Evolutionary conservation across 1,140 invertebrate genomes (phyloP), one percentile per base, ranked within the genome.

Genomic region (Nephotettix cincticeps): DNA sequence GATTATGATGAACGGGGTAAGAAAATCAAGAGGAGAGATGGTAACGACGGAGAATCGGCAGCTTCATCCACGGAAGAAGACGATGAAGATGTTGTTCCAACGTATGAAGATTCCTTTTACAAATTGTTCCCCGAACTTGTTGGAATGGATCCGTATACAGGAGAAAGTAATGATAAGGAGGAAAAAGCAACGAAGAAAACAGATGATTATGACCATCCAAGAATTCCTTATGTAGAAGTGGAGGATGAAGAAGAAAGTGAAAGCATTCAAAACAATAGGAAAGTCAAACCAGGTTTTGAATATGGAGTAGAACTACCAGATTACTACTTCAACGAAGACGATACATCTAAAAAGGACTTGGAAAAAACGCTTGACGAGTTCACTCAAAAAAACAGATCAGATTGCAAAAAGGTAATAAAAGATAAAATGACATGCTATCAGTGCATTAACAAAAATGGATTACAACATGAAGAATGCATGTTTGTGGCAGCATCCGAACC

Each of bases 371-470:
- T 91, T 71, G 86, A 86, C 23, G 89, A 90, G 74, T 90, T 91
- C 72, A 84, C 84, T 25, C 85, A 86, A 71, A 88, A 90, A 77
- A 89, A 92, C 76, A 80, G 88, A 65, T 88, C 89, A 1, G 83
- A 86, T 1, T 92, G 90, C 76, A 89, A 89, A 75, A 90, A 90
- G 77, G 81, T 87, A 0, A 83, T 86, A 68, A 88, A 88, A 74
- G 86, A 89, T 72, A 86, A 87, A 29, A 90, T 91, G 89, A 91
- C 89, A 2, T 92, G 90, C 78, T 91, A 87, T 78, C 83, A 87
- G 69, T 92, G 90, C 76, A 76, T 84, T 0, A 88, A 91, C 71
- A 85, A 88, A 40, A 84, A 84, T 45, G 89, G 88, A 1, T 80
- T 88, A 23, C 86, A 87, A 77, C 86, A 91, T 74, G 90, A 92